phyloP scores from a whole-genome alignment of 2,113 vertebrate species.

The Myodes glareolus region DNA sequence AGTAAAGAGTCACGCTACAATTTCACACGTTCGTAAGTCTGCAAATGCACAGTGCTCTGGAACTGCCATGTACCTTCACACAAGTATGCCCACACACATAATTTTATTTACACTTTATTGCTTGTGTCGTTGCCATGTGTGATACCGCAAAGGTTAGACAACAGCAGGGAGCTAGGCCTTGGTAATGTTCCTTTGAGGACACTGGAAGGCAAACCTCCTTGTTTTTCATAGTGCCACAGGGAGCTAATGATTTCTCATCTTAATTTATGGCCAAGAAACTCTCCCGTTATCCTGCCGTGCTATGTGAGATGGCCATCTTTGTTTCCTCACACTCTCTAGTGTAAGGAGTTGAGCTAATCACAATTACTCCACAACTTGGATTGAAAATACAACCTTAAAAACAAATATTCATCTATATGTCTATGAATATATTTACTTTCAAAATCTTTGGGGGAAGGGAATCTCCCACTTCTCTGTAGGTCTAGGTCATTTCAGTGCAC shows the following conservation, averaged over 20 bases:
- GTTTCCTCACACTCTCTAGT: neutral
- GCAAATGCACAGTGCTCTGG: neutral
- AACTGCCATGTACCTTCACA: neutral
- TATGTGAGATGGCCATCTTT: neutral
- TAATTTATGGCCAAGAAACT: neutral
- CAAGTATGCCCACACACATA: neutral
- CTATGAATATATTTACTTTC: neutral
- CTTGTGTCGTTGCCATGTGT: neutral
- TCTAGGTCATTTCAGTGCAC: neutral
- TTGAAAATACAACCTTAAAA: slow-evolving; percentile 41
- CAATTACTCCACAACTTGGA: neutral
- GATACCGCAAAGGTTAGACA: neutral
- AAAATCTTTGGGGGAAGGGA: neutral
- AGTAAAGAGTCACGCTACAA: neutral
- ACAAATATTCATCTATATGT: slow-evolving; percentile 16
- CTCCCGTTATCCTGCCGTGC: neutral
- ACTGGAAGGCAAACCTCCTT: neutral
- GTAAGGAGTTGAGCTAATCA: slow-evolving; percentile 7
- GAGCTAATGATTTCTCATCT: neutral
- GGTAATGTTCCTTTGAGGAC: neutral
- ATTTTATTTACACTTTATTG: neutral
- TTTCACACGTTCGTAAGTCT: neutral
- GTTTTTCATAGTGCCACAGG: neutral
- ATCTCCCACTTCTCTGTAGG: neutral
- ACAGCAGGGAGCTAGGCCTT: slow-evolving; percentile 22